Conservation (phyloP, 2,113 vertebrate species). For the Muntiacus reevesi region DNA sequence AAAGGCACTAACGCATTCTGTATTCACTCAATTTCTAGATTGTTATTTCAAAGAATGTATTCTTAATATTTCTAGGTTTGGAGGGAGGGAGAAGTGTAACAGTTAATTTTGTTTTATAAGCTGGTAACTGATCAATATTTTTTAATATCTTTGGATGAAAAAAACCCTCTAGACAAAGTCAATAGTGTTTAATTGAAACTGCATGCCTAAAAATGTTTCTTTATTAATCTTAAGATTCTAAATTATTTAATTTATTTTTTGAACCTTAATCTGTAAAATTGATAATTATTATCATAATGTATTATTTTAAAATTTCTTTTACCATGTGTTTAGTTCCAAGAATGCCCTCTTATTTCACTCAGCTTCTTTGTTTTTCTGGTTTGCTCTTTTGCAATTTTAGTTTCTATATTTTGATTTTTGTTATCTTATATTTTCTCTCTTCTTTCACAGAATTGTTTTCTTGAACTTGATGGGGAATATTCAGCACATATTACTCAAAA, state of each 20-base stretch:
- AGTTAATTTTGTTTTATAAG: background rate
- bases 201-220: background rate
- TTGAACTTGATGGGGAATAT: background rate
- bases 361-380: background rate
- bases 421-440: background rate
- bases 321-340: background rate
- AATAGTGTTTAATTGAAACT: background rate
- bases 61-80: background rate
- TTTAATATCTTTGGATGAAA: background rate
- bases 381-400: background rate
- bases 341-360: background rate
- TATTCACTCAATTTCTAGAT: background rate
- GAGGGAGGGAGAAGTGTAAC: accelerated
- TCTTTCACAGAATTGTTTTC: background rate
- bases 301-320: background rate
- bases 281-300: background rate
- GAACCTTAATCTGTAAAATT: background rate
- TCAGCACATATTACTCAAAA: background rate
- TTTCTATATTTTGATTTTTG: background rate
- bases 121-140: background rate
- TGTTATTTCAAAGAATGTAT: background rate
- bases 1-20: background rate
- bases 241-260: background rate
- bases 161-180: background rate
- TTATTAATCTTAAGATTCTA: background rate